A percentile compares a stretch with the other conserved stretches of the same genome.
phyloP scores from a whole-genome alignment of 2,888 invertebrate genomes.

The Agriotes lineatus region DNA sequence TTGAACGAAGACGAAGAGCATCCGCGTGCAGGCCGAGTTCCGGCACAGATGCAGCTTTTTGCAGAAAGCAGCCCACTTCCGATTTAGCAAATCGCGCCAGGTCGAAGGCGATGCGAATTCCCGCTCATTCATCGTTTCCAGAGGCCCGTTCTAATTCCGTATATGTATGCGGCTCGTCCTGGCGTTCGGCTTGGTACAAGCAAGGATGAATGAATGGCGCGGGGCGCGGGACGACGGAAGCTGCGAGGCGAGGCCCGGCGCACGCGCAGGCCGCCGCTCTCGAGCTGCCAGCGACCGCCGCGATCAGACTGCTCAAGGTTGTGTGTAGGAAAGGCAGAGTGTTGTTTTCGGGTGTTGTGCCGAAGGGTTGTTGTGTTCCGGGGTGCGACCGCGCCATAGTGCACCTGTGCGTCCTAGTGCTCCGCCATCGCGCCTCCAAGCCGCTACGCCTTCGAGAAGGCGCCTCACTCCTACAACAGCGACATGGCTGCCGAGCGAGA shows the following conservation, averaged over 20 bases:
- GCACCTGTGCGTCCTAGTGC: slow-evolving; percentile 35
- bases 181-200: slow-evolving; percentile 67
- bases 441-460: slow-evolving; percentile 35
- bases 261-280: slow-evolving; percentile 61
- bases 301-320: slow-evolving; percentile 72
- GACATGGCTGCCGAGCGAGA: slow-evolving; percentile 48
- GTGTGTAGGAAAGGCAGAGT: slow-evolving; percentile 72
- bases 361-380: slow-evolving; percentile 37
- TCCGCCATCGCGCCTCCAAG: slow-evolving; percentile 12
- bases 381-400: slow-evolving; percentile 26
- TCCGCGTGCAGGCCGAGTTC: slow-evolving; percentile 11
- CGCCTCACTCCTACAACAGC: slow-evolving; percentile 45
- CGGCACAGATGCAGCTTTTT: slow-evolving; percentile 27
- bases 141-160: slow-evolving; percentile 60
- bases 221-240: slow-evolving; percentile 61
- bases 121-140: slow-evolving; percentile 61
- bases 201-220: slow-evolving; percentile 60
- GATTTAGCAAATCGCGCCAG: slow-evolving; percentile 50
- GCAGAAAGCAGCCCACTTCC: slow-evolving; percentile 49
- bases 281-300: slow-evolving; percentile 70
- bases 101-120: slow-evolving; percentile 53
- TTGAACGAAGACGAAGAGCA: not conserved
- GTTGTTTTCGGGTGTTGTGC: slow-evolving; percentile 67
- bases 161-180: slow-evolving; percentile 58
- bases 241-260: slow-evolving; percentile 66